These are phyloP conservation scores for Volucella zonaria DNA, from an alignment of 2,888 invertebrate species.

Conservation along the genomic window DNA sequence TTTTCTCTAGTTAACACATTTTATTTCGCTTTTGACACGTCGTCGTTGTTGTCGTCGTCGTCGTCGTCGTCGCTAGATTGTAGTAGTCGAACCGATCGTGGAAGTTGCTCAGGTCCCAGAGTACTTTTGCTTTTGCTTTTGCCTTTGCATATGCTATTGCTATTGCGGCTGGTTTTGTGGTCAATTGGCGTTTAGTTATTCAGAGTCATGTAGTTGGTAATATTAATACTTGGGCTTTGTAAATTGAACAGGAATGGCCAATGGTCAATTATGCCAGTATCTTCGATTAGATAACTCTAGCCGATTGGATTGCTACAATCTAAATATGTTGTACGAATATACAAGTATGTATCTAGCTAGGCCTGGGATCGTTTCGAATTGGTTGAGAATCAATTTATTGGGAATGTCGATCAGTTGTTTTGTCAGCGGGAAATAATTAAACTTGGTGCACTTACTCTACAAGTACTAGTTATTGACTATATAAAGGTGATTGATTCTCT, in stretches of 20 bases:
- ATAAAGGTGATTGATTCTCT: conserved; percentile 41
- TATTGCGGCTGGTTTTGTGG: conserved; percentile 9
- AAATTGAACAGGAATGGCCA: conserved; percentile 69
- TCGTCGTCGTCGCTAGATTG: conserved; percentile 11
- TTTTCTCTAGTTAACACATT: conserved; percentile 73
- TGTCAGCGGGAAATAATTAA: conserved; percentile 59
- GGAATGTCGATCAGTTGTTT: conserved; percentile 71
- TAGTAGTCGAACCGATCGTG: conserved; percentile 28
- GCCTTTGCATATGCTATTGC: no score
- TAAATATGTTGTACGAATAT: conserved; percentile 33
- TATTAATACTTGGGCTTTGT: conserved; percentile 67
- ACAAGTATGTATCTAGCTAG: conserved; percentile 1
- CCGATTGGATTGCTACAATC: conserved; percentile 66
- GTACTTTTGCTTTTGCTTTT: not conserved
- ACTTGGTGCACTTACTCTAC: conserved; percentile 21
- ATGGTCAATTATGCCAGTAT: conserved; percentile 72
- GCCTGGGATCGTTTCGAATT: conserved; percentile 30
- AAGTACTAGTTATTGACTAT: conserved; percentile 53
- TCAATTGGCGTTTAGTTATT: conserved; percentile 59
- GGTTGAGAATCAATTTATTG: conserved; percentile 68
- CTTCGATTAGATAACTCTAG: conserved; percentile 72
- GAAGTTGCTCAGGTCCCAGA: conserved; percentile 2
- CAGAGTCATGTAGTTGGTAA: conserved; percentile 49
- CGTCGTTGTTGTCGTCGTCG: conserved; percentile 33
- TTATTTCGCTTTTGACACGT: conserved; percentile 73